Base-by-base conservation (phyloP, 2,888 invertebrate species). In the Electrophaes corylata region DNA sequence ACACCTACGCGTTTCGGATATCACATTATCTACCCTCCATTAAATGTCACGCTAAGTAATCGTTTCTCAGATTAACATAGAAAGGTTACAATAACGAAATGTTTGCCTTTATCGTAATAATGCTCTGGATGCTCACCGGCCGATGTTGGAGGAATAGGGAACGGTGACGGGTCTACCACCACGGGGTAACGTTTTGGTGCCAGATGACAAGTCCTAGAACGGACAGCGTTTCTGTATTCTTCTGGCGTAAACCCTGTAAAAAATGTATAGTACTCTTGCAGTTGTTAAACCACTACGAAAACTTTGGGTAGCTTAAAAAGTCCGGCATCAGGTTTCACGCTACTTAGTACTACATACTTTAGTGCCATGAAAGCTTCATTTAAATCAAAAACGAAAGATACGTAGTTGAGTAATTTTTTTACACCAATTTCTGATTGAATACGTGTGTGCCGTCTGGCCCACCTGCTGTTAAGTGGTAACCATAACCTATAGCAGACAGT, bases 181-280 rank as follows among this genome's bases (percentile, higher is more conserved):
- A 89, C 87, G 5, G 84, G 82, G 53, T 83, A 82, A 10, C 62
- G 67, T 48, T 78, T 76, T 8, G 82, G 83, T 37, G 79, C 84
- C 2, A 83, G 78, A 39, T 84, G 82, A 40, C 87, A 85, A 68
- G 77, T 89, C 57, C 85, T 77, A 1, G 81, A 79, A 12, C 79
- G 82, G 0, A 91, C 68, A 0, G 84, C 89, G 1, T 78, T 79
- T 12, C 78, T 78, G 61, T 91, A 91, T 56, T 88, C 86, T 45
- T 88, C 84, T 29, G 81, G 58, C 1, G 83, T 74, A 76, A 90
- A 78, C 6, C 89, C 91, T 90, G 57, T 12, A 41, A 63, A 8
- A 43, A 52, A 3, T 10, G 2, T n/a, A 29, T 10, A 0, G 10
- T 10, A 29, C 8, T 10, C 3, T 5, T 4, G 20, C 20, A 20